Conservation (phyloP, 2,888 invertebrate species). For the Hydrotaea cyrtoneurina region DNA sequence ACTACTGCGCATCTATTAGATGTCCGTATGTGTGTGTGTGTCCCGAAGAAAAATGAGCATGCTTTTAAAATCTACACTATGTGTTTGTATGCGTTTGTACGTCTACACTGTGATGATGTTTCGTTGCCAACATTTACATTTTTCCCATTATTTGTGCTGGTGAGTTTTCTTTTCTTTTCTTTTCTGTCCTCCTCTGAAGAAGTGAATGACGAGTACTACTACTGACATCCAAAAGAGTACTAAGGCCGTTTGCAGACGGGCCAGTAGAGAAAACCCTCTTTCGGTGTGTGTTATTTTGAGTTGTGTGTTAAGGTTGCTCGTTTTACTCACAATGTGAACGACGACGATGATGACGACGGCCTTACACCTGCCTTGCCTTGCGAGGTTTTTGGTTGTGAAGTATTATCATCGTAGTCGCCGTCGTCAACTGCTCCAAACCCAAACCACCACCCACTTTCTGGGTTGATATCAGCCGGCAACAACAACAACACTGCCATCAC, state of each 20-base stretch:
- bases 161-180: constrained; percentile 27
- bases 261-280: constrained; percentile 47
- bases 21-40: not conserved
- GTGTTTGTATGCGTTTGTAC: not conserved
- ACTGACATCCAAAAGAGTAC: constrained; percentile 31
- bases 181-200: not conserved
- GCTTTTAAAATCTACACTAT: not conserved
- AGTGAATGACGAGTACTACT: constrained; percentile 35
- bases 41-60: constrained; percentile 39
- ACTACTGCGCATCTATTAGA: constrained; percentile 39
- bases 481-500: constrained; percentile 40
- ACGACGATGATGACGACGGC: constrained; percentile 47
- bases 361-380: constrained; percentile 32
- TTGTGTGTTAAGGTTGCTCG: constrained; percentile 16
- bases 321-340: constrained; percentile 18
- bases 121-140: constrained; percentile 1
- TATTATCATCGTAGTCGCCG: constrained; percentile 45
- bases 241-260: not conserved
- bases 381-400: constrained; percentile 16
- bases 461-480: constrained; percentile 5
- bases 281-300: constrained; percentile 47
- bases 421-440: constrained; percentile 50
- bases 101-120: not conserved
- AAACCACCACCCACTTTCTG: constrained; percentile 63
- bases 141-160: not conserved